Base-by-base conservation (phyloP, 1,140 invertebrate species). In the Drosophila ananassae region DNA sequence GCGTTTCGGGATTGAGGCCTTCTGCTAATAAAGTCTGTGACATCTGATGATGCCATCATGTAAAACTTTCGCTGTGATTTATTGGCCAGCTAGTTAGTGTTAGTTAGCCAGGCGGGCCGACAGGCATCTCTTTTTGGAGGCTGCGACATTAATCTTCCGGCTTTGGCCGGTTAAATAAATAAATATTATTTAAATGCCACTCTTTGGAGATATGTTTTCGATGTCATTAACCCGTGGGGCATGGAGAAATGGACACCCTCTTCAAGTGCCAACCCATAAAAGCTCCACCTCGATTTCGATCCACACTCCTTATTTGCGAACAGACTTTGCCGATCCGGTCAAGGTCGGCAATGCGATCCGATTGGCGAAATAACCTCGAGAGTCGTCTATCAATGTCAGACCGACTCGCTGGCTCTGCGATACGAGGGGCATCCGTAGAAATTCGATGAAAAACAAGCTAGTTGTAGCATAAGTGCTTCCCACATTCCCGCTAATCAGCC, bases 21-120 rank as follows among this genome's bases (percentile, higher is more conserved):
- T 69, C 17, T 55, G 32, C 66, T 69, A 68, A 68, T 69, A 68
- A 69, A 69, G 39, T 69, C 52, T 68, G 63, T 87, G 81, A 85
- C 82, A 85, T 73, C 64, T 53, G 47, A 37, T 56, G 67, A 22
- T 17, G 17, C 17, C 25, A 28, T 28, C 25, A 28, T 58, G 63
- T 48, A 58, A 60, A 85, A 79, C 82, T 85, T 85, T 85, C 82
- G 82, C 82, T 71, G 68, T 85, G 82, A 85, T 85, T 87, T 87
- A 85, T 85, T 85, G 78, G 78, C 59, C 82, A 78, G 75, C 82
- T 75, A 73, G 78, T 72, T 77, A 76, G 77, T 58, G 32, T 50
- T 22, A 6, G 41, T 13, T 3, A n/a, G 21, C 22, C 34, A 44
- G 44, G 32, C 10, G 51, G 67, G 30, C 34, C 9, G 3, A 0